These are phyloP conservation scores for Oreochromis tanganicae DNA, from an alignment of 2,113 vertebrate genomes.

Conservation along the genomic window DNA sequence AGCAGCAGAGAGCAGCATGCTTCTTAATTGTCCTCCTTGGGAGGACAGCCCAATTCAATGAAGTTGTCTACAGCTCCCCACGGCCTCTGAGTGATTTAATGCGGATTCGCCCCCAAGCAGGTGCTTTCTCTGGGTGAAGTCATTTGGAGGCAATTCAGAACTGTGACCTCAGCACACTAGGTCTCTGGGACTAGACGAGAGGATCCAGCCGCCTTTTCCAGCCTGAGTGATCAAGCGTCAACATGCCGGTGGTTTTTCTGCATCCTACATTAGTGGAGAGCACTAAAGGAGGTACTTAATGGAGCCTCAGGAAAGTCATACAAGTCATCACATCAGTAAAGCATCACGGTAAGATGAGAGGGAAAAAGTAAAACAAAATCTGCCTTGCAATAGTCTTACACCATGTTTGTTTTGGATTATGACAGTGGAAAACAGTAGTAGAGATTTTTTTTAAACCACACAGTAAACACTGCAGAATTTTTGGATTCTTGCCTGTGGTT, in stretches of 20 bases:
- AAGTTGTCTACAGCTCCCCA: slow-evolving; percentile 55
- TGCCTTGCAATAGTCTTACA: neutral
- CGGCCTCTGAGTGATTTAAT: slow-evolving; percentile 65
- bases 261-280: slow-evolving; percentile 51
- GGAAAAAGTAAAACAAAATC: neutral
- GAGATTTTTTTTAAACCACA: slow-evolving; percentile 23
- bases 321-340: slow-evolving; percentile 34
- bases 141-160: slow-evolving; percentile 72
- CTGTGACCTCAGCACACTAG: slow-evolving; percentile 70
- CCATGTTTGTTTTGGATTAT: slow-evolving; percentile 47
- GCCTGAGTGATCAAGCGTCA: slow-evolving; percentile 55
- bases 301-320: slow-evolving; percentile 47
- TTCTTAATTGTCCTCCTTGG: slow-evolving; percentile 55
- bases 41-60: slow-evolving; percentile 54
- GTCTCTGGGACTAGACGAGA: slow-evolving; percentile 63
- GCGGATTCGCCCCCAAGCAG: slow-evolving; percentile 64
- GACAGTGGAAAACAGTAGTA: slow-evolving; percentile 41
- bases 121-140: slow-evolving; percentile 72
- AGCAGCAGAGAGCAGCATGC: slow-evolving; percentile 30
- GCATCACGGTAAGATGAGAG: neutral
- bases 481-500: slow-evolving; percentile 51
- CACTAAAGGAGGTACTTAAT: slow-evolving; percentile 53
- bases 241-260: slow-evolving; percentile 49
- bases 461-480: slow-evolving; percentile 26
- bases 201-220: slow-evolving; percentile 59